A percentile compares a stretch with the other conserved stretches of the same genome.
Conservation (phyloP, 2,113 vertebrate genomes). For the Actenoides hombroni region DNA sequence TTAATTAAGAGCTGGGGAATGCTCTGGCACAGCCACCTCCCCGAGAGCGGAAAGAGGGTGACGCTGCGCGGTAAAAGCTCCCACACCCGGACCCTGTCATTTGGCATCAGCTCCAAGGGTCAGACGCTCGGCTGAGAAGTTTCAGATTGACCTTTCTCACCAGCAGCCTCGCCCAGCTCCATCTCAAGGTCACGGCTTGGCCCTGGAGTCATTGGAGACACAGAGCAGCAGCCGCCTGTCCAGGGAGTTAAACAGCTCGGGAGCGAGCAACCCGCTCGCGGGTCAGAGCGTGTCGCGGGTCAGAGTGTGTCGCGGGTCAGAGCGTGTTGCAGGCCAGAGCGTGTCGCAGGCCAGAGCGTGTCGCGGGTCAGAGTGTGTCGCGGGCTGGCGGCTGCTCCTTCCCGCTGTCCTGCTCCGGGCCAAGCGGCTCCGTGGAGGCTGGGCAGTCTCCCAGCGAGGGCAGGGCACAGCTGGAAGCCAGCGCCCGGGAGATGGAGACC, state of each 20-base stretch:
- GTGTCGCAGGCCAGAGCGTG: neutral
- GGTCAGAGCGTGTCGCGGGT: neutral
- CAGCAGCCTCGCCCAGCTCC: neutral
- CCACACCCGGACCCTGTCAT: fast-evolving
- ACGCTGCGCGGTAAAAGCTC: fast-evolving
- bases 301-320: too few species aligned
- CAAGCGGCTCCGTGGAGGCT: neutral
- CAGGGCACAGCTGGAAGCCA: fast-evolving
- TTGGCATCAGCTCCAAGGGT: neutral
- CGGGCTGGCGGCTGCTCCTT: neutral
- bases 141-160: neutral
- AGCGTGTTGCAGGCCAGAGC: neutral
- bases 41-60: too few species aligned
- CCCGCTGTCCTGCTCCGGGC: neutral
- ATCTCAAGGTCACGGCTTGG: neutral
- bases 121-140: fast-evolving
- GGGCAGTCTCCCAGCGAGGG: fast-evolving
- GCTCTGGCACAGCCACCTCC: fast-evolving
- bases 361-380: neutral
- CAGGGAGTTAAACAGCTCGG: neutral
- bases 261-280: fast-evolving
- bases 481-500: neutral
- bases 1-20: neutral
- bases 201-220: neutral
- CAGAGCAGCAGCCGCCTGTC: neutral